phyloP scores from a whole-genome alignment of 2,888 invertebrate species.

The Torymus aiolomorphi region DNA sequence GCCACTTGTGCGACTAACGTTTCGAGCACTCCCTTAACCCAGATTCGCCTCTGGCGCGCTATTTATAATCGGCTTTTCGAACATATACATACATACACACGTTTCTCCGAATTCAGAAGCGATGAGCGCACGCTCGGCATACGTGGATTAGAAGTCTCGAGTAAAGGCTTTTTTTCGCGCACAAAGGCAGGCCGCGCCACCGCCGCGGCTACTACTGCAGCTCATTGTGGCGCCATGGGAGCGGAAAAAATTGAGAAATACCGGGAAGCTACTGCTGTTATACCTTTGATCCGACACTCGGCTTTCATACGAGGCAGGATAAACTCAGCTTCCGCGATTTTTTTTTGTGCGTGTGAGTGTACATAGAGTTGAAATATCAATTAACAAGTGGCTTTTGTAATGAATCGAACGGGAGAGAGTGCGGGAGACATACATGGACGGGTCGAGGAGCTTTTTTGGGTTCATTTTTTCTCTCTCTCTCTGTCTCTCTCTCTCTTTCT shows the following conservation, averaged over 20 bases:
- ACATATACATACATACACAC: background rate
- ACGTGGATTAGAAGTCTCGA: constrained; percentile 4
- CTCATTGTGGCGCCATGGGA: constrained; percentile 11
- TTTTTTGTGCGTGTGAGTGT: background rate
- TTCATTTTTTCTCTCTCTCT: too few species aligned
- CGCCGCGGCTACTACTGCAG: background rate
- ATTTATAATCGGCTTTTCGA: constrained; percentile 48
- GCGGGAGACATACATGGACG: background rate
- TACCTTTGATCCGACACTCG: constrained; percentile 30
- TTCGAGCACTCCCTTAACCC: constrained; percentile 44
- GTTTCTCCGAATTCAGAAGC: background rate
- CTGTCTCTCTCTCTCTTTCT: too few species aligned
- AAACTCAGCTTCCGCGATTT: background rate
- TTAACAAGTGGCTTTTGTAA: constrained; percentile 36
- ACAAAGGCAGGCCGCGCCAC: background rate
- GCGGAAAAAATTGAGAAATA: constrained; percentile 18
- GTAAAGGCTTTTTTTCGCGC: constrained; percentile 6
- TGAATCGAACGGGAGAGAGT: background rate
- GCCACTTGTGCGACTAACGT: constrained; percentile 28
- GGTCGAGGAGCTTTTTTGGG: too few species aligned
- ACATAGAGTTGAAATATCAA: constrained; percentile 18
- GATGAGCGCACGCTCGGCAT: background rate
- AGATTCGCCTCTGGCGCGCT: constrained; percentile 30
- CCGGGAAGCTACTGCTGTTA: background rate
- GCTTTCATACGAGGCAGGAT: background rate